A percentile compares a stretch with the other conserved stretches of the same genome.
phyloP scores from a whole-genome alignment of 1,140 invertebrate species.

The Triops cancriformis region DNA sequence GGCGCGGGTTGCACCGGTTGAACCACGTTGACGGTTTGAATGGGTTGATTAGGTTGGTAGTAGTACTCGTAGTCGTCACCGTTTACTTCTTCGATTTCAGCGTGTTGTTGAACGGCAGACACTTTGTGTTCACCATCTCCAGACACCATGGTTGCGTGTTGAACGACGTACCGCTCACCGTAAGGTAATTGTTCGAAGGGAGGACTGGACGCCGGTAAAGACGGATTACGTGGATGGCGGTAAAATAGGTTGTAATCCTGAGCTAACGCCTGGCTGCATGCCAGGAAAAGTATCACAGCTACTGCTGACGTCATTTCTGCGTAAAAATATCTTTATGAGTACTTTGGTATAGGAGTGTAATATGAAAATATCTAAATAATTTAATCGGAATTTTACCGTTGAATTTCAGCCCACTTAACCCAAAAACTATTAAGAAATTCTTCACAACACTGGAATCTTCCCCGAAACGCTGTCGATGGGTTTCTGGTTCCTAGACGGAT shows the following conservation, averaged over 20 bases:
- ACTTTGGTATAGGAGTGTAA: neutral
- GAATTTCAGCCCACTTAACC: neutral
- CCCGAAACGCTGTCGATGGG: neutral
- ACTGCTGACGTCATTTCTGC: neutral
- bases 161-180: neutral
- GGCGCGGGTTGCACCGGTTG: neutral
- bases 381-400: neutral
- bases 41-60: neutral
- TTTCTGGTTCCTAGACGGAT: neutral
- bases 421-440: neutral
- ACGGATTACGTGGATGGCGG: neutral
- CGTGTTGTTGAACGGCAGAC: neutral
- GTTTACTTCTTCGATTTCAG: neutral
- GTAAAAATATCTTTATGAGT: neutral
- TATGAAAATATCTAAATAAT: too few species aligned
- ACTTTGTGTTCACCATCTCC: neutral
- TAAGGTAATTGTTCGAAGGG: neutral
- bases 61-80: slow-evolving; percentile 17
- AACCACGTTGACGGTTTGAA: neutral
- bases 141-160: neutral
- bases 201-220: neutral
- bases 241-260: neutral
- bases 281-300: neutral
- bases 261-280: neutral
- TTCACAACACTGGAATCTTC: neutral